Percentiles rank a stretch among this genome's conserved stretches.
phyloP scores from a whole-genome alignment of 1,140 invertebrate genomes.

The Drosophila bocki region DNA sequence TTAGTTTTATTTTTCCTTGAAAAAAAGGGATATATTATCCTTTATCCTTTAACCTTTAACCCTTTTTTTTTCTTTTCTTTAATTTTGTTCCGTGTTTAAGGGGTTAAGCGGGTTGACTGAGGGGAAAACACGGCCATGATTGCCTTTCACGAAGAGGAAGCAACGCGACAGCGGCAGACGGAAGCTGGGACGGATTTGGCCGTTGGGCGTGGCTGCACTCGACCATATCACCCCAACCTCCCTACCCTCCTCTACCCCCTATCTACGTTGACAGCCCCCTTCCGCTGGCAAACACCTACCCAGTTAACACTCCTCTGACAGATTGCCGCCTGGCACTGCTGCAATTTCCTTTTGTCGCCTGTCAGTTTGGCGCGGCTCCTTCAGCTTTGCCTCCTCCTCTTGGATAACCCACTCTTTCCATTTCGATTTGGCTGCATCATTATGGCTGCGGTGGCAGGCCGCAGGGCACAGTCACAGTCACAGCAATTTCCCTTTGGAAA shows the following conservation, averaged over 20 bases:
- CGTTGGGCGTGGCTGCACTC: constrained; percentile 24
- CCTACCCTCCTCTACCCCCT: background rate
- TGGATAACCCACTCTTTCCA: constrained; percentile 2
- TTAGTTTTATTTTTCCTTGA: no score
- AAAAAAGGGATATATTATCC: background rate
- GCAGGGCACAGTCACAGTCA: background rate
- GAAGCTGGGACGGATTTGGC: constrained; percentile 31
- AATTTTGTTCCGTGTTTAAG: background rate
- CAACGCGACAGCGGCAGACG: constrained; percentile 35
- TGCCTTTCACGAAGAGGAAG: constrained; percentile 53
- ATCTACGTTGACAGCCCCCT: constrained; percentile 1
- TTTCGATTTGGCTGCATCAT: constrained; percentile 19
- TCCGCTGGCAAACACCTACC: constrained; percentile 18
- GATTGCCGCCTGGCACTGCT: constrained; percentile 28
- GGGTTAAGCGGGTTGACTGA: constrained; percentile 1
- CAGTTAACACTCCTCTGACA: constrained; percentile 26
- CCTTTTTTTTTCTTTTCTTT: no score
- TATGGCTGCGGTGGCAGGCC: constrained; percentile 9
- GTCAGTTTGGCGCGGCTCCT: constrained; percentile 19
- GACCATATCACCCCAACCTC: background rate
- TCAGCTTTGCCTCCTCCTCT: background rate
- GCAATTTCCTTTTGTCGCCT: constrained; percentile 46
- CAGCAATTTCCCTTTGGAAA: constrained; percentile 6
- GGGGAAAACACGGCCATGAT: constrained; percentile 51
- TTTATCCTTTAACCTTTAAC: no score